Evolutionary conservation across 2,113 vertebrate genomes (phyloP).

Genomic region (Lagenorhynchus albirostris): DNA sequence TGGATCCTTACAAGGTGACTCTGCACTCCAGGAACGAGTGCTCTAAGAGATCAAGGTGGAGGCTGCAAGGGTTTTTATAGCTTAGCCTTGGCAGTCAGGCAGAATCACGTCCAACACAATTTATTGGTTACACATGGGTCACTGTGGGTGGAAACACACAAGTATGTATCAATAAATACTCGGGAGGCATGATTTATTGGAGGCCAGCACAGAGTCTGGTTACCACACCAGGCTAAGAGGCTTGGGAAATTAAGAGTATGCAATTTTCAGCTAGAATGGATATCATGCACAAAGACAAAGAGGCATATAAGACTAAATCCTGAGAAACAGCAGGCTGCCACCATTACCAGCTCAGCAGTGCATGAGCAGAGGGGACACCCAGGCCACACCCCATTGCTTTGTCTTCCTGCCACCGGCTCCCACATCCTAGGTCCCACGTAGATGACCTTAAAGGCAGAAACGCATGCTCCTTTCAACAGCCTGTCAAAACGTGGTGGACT

Average conservation of each 20-base stretch:
- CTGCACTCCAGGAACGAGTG: background rate
- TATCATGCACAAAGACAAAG: background rate
- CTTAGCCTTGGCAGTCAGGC: background rate
- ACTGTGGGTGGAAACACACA: background rate
- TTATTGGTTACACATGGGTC: background rate
- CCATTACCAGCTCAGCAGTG: background rate
- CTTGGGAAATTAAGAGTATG: background rate
- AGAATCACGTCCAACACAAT: background rate
- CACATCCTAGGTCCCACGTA: background rate
- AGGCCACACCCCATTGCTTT: background rate
- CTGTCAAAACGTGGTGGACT: constrained; percentile 87
- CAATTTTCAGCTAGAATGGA: background rate
- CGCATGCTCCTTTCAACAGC: constrained; percentile 56
- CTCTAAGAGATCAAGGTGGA: background rate
- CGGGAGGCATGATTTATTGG: background rate
- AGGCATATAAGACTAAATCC: background rate
- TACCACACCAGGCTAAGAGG: background rate
- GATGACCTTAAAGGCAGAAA: background rate
- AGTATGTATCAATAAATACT: background rate
- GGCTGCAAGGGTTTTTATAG: background rate
- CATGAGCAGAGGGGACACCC: background rate
- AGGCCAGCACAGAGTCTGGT: background rate
- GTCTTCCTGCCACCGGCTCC: background rate
- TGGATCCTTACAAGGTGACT: background rate
- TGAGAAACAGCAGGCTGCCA: background rate